These are phyloP conservation scores for Ammodytes marinus DNA, from an alignment of 2,113 vertebrate species.

Conservation along the genomic window DNA sequence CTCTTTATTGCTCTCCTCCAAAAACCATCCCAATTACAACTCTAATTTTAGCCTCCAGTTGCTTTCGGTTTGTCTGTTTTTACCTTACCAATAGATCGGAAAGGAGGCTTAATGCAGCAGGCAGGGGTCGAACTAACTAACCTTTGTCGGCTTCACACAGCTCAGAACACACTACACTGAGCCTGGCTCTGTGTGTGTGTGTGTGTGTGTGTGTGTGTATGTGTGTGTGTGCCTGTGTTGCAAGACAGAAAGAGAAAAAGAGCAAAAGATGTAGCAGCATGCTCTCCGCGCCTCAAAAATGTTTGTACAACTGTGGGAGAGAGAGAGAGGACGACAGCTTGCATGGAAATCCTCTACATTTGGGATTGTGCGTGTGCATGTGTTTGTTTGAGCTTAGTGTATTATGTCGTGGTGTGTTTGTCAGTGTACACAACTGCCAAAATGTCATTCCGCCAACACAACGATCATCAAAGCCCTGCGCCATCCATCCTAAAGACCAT, in stretches of 20 bases:
- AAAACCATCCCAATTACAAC: slow-evolving; percentile 78
- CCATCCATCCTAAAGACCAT: slow-evolving; percentile 81
- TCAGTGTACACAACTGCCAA: slow-evolving; percentile 77
- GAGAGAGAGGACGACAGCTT: slow-evolving; percentile 68
- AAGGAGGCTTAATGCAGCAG: slow-evolving; percentile 70
- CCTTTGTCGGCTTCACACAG: slow-evolving; percentile 55
- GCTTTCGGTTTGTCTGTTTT: slow-evolving; percentile 56
- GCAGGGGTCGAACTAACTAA: slow-evolving; percentile 64
- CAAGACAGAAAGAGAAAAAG: slow-evolving; percentile 21
- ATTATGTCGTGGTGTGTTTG: slow-evolving; percentile 68
- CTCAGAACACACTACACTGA: slow-evolving; percentile 38
- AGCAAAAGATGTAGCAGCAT: slow-evolving; percentile 42
- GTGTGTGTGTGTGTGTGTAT: slow-evolving; percentile 10
- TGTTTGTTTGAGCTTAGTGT: slow-evolving; percentile 59
- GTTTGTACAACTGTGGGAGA: slow-evolving; percentile 23
- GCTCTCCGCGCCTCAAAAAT: slow-evolving; percentile 31
- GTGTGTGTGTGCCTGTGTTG: background rate
- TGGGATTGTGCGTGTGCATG: slow-evolving; percentile 49
- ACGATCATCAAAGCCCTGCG: slow-evolving; percentile 75
- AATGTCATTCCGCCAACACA: slow-evolving; percentile 77
- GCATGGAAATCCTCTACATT: slow-evolving; percentile 72
- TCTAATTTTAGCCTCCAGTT: slow-evolving; percentile 79
- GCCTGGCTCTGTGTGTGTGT: background rate
- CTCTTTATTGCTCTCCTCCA: slow-evolving; percentile 69
- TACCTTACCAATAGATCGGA: slow-evolving; percentile 76